Evolutionary conservation across 2,113 vertebrate genomes (phyloP), one percentile per base, ranked within the genome.

Genomic region (Otolemur garnettii): DNA sequence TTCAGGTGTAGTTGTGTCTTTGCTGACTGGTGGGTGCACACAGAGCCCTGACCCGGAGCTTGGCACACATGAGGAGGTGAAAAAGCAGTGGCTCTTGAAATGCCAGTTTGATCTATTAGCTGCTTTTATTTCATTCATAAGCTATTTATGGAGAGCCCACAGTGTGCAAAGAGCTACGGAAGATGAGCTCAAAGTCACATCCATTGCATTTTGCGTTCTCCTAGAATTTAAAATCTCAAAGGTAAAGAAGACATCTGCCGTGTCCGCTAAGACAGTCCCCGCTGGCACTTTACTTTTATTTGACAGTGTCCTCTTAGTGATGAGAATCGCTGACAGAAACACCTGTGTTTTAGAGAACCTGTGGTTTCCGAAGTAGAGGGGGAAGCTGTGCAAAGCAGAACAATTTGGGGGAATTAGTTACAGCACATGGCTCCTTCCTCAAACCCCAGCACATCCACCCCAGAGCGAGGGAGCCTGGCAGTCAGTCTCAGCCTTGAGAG

Each of bases 301-400:
- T 26, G 19, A 62, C 30, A 59, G n/a, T 0, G 14, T 24, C 74
- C 33, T 80, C 45, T 33, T 30, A 17, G 60, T 26, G 13, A 14
- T n/a, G 60, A 93, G 87, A 95, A 38, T 55, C 38, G 7, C 14
- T 26, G 50, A 35, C n/a, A 91, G 71, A 91, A 89, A 42, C 33
- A 74, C 33, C 28, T 80, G 74, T 74, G 50, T 72, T 95, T 87
- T 86, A 69, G 74, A 91, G 78, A 93, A 38, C 8, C 45, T 68
- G 78, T 93, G 90, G 92, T 92, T 93, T 93, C 79, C 14, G 30
- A 92, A 81, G 21, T 57, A 62, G 81, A 93, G 19, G 71, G 5
- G 24, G 53, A 82, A 84, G 28, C 38, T 88, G 22, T n/a, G 55
- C 45, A 90, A 93, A 93, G 80, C 93, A 95, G 92, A 96, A 95